phyloP scores from a whole-genome alignment of 1,140 invertebrate species.

The Pseudomyrmex gracilis region DNA sequence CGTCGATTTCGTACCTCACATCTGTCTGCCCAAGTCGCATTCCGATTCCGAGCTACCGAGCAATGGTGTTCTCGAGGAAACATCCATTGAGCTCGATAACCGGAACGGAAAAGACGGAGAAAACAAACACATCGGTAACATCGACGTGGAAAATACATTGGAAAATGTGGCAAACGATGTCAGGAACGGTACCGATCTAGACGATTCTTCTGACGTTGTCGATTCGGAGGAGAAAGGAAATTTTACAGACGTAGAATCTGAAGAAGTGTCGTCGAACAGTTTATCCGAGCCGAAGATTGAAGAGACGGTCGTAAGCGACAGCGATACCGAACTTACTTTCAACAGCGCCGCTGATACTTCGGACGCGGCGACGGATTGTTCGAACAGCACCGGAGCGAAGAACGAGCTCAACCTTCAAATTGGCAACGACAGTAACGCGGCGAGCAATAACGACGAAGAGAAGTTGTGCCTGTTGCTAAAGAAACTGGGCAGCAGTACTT shows the following conservation, averaged over 20 bases:
- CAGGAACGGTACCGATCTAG: constrained; percentile 19
- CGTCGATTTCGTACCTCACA: not conserved
- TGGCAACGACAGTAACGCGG: constrained; percentile 59
- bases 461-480: constrained; percentile 68
- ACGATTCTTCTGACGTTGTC: constrained; percentile 18
- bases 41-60: constrained; percentile 78
- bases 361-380: constrained; percentile 65
- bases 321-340: constrained; percentile 82
- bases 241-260: not conserved
- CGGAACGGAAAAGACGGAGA: not conserved
- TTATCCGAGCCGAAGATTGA: constrained; percentile 42
- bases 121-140: not conserved
- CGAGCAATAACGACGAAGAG: constrained; percentile 66
- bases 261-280: not conserved
- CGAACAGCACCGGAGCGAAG: constrained; percentile 35
- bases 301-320: constrained; percentile 70
- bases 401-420: constrained; percentile 68
- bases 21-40: constrained; percentile 73
- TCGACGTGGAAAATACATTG: constrained; percentile 28
- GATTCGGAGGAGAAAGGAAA: constrained; percentile 15
- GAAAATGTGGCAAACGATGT: not conserved
- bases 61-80: not conserved
- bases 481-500: constrained; percentile 58
- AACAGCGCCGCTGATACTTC: constrained; percentile 70
- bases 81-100: not conserved